Evolutionary conservation across 2,797 vertebrate genomes (phyloP).

Genomic region (Gallinago nigripennis): DNA sequence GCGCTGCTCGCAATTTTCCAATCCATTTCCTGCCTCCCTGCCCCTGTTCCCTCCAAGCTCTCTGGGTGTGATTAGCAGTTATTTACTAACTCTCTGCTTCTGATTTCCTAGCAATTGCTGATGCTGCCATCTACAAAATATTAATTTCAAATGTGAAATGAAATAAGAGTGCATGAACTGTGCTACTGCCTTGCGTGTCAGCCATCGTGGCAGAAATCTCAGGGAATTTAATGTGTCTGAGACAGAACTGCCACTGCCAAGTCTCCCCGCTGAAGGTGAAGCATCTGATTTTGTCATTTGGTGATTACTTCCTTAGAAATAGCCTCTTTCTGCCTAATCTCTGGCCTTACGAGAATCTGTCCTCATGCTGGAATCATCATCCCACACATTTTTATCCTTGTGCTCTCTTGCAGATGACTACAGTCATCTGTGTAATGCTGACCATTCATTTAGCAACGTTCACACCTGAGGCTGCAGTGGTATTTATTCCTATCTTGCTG

Average conservation of each 20-base stretch:
- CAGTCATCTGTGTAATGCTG: background rate
- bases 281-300: background rate
- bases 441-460: background rate
- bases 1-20: background rate
- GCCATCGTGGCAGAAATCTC: background rate
- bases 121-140: constrained; percentile 36
- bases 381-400: background rate
- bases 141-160: constrained; percentile 31
- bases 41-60: background rate
- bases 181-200: background rate
- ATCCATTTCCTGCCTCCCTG: constrained; percentile 13
- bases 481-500: background rate
- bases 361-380: background rate
- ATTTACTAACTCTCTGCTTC: constrained; percentile 28
- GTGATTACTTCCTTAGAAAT: constrained; percentile 12
- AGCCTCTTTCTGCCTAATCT: background rate
- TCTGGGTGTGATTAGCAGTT: constrained; percentile 30
- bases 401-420: background rate
- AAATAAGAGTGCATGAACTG: constrained; percentile 9
- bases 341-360: background rate
- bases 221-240: background rate
- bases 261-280: background rate
- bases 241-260: background rate
- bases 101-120: constrained; percentile 34
- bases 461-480: fast-evolving